Evolutionary conservation across 2,113 vertebrate species (phyloP), one percentile per base, ranked within the genome.

Genomic region (Acrocephalus kingi): DNA sequence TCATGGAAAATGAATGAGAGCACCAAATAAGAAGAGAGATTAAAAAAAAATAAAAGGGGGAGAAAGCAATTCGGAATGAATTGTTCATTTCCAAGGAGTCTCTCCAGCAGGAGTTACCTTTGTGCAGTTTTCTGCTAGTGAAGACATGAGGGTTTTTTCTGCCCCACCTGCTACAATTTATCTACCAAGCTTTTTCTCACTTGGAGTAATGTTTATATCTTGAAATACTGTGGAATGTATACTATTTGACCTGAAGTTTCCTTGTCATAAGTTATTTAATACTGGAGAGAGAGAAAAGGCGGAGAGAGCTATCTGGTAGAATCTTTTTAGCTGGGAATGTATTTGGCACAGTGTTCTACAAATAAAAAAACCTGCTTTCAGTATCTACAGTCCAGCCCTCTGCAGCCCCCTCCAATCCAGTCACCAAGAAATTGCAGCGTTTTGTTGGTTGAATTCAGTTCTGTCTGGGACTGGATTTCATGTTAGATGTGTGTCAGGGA

Each of bases 361-460:
- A 88, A 55, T n/a, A 31, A 28, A 80, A 83, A 55, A 66, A 33
- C 14, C 31, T 59, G 25, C 37, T 43, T 46, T 66, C 33, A 15
- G 51, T 71, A 9, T 55, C 37, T 54, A 0, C 0, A 0, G 54
- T 16, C 6, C 33, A 37, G 35, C 2, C 0, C 14, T 0, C 30
- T 63, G 13, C 51, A 80, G 76, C 61, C 69, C 23, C 20, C 45
- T 76, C 74, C 62, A 33, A 2, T 25, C 23, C 48, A 35, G 51
- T 23, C 55, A 43, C 72, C 63, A 4, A 86, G 77, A 81, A 87
- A 62, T 25, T 74, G 56, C 30, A n/a, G 59, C 2, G 0, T 80
- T 73, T 43, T 83, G 37, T 18, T 46, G 69, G 22, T 37, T 43
- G 76, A 86, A 71, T 83, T 62, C 68, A 71, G 39, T 59, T 86